phyloP scores from a whole-genome alignment of 2,888 invertebrate species.

The Thymelicus acteon region DNA sequence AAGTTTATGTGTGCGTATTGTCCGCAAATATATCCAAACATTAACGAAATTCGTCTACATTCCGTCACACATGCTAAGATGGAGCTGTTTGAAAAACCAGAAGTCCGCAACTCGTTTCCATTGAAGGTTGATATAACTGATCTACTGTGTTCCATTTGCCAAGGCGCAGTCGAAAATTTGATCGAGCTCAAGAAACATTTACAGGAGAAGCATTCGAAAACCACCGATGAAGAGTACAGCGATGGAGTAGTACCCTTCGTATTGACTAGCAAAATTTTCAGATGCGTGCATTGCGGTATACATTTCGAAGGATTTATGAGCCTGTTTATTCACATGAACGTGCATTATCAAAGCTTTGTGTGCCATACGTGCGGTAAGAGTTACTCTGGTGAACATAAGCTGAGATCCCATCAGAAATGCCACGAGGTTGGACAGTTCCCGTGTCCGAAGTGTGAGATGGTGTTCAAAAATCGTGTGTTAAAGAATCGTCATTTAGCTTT shows the following conservation, averaged over 20 bases:
- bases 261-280: constrained; percentile 56
- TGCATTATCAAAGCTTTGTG: constrained; percentile 70
- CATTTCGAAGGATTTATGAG: constrained; percentile 57
- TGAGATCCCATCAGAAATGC: constrained; percentile 65
- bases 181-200: constrained; percentile 60
- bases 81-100: constrained; percentile 54
- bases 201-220: constrained; percentile 50
- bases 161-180: constrained; percentile 45
- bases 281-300: constrained; percentile 58
- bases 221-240: constrained; percentile 48
- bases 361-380: constrained; percentile 78
- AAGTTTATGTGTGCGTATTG: constrained; percentile 70
- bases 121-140: constrained; percentile 65
- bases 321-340: constrained; percentile 71
- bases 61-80: constrained; percentile 56
- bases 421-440: constrained; percentile 67
- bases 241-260: constrained; percentile 67
- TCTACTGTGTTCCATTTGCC: constrained; percentile 58
- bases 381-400: constrained; percentile 68
- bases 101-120: constrained; percentile 60
- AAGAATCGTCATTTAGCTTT: constrained; percentile 55
- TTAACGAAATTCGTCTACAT: constrained; percentile 57
- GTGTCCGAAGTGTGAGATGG: constrained; percentile 70
- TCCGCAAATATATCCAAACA: constrained; percentile 50
- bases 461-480: constrained; percentile 59